Evolutionary conservation across 1,140 invertebrate species (phyloP).

Genomic region (Nymphalis io): DNA sequence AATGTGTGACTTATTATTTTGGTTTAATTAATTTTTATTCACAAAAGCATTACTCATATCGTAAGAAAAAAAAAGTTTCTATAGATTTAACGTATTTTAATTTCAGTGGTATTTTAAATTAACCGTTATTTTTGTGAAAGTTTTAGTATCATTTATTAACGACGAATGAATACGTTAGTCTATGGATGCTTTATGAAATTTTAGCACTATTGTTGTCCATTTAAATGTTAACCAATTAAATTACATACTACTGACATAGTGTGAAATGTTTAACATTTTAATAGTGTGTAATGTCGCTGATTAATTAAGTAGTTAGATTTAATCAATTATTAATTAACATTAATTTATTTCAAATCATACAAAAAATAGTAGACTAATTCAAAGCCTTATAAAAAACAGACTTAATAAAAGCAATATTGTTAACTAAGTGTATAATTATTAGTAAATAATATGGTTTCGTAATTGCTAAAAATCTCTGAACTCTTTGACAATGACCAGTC

Average conservation of each 20-base stretch:
- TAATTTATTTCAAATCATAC: constrained; percentile 4
- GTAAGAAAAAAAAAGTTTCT: not conserved
- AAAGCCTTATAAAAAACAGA: not conserved
- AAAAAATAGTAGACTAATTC: not conserved
- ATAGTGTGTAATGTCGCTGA: not conserved
- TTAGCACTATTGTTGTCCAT: not conserved
- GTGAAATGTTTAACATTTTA: not conserved
- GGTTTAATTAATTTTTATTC: not conserved
- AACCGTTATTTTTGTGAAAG: not conserved
- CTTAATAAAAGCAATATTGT: no score
- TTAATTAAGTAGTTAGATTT: not conserved
- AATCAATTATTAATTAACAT: constrained; percentile 4
- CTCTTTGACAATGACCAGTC: no score
- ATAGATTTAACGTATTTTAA: not conserved
- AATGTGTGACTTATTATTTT: constrained; percentile 2
- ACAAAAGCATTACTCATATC: not conserved
- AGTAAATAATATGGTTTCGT: no score
- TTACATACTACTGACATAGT: not conserved
- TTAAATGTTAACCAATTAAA: not conserved
- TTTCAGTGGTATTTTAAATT: not conserved
- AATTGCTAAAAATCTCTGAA: no score
- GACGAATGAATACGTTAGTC: not conserved
- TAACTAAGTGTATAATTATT: no score
- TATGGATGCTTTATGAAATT: constrained; percentile 1
- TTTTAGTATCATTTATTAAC: no score